Base-by-base conservation (phyloP, 2,888 invertebrate genomes). In the Rhyacophila evoluta region DNA sequence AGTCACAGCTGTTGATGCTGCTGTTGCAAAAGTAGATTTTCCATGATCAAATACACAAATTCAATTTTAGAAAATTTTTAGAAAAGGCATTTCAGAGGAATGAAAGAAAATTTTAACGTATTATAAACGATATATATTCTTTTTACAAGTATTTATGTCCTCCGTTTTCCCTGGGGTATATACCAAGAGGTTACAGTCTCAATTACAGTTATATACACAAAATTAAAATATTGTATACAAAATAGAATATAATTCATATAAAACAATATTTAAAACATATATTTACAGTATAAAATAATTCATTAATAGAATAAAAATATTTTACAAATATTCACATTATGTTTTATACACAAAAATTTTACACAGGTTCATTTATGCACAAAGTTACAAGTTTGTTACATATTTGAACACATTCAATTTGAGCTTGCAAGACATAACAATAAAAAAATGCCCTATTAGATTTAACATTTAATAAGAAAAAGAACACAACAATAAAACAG, bases 211-310 rank as follows among this genome's bases (percentile, higher is more conserved):
- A 55, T 55, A 19, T 55, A 55, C 55, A 55, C 55, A 55, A 55
- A 55, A 55, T 55, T 55, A 55, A 19, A 55, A 55, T n/a, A n/a
- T 55, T 55, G 55, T 55, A 55, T 55, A 55, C 55, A 55, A 55
- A 55, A 55, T 55, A 55, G 55, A 55, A 55, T 55, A 55, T 55
- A 55, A 55, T 55, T 55, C 19, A 19, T 55, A 19, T 55, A 55
- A 55, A 55, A 19, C 19, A 55, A 55, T 25, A 25, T 25, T 55
- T 55, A 55, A 55, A 55, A 25, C 55, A 55, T 55, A 55, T 55
- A 55, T 55, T 12, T 55, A 55, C 55, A 55, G 55, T 55, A 55
- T 8, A 55, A 55, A 55, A 55, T 55, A 55, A 55, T 19, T 55
- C 55, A 8, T 8, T 55, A 55, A 25, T 19, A 25, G 19, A 25